Evolutionary conservation across 64 coral and sea anemone genomes (phyloP).

Genomic region (Montipora sp.): DNA sequence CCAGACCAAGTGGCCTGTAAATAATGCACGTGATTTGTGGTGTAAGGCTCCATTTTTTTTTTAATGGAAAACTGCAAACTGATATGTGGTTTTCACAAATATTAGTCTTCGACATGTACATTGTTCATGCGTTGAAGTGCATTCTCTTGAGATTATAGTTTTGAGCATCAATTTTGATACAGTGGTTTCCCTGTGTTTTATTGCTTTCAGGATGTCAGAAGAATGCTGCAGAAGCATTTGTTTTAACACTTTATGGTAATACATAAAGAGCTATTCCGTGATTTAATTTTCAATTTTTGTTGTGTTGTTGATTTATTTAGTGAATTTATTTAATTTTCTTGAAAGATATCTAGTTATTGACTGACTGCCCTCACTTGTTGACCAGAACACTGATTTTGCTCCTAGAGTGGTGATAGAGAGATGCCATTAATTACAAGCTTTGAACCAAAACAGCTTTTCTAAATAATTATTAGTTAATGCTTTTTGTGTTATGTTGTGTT

Average conservation of each 20-base stretch:
- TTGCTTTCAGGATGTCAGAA: not conserved
- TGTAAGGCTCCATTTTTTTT: too few species aligned
- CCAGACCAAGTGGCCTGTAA: too few species aligned
- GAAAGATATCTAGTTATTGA: not conserved
- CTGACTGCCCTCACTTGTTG: not conserved
- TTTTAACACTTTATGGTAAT: not conserved
- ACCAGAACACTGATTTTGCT: not conserved
- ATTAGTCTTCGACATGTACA: not conserved
- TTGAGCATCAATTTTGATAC: not conserved
- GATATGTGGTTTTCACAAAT: not conserved
- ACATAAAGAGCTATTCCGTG: not conserved
- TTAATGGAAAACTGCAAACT: not conserved
- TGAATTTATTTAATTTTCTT: conserved; percentile 1
- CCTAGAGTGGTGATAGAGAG: not conserved
- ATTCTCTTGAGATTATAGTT: not conserved
- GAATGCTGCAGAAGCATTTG: not conserved
- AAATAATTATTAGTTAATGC: not conserved
- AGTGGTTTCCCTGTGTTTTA: not conserved
- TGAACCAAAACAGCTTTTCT: not conserved
- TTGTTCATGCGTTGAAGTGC: not conserved
- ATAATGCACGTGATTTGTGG: too few species aligned
- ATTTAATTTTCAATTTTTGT: not conserved
- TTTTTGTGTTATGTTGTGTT: not conserved
- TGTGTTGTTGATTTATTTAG: not conserved
- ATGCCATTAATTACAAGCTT: not conserved